These are phyloP conservation scores for Drosophila nr. fundita DNA, from an alignment of 2,888 invertebrate genomes.

Conservation along the genomic window DNA sequence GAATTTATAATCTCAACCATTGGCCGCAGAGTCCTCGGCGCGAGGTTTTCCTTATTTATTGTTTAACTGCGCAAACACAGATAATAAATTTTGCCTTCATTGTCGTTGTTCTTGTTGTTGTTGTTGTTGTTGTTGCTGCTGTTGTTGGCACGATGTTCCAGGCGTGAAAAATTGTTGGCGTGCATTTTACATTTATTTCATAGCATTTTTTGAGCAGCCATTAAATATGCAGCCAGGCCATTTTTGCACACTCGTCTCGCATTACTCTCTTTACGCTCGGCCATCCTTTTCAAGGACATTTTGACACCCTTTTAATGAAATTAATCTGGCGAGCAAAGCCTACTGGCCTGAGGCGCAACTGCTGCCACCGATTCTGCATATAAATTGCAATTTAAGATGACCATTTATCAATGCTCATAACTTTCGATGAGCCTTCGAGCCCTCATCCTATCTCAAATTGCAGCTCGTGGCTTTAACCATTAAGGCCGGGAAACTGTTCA, in stretches of 20 bases:
- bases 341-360: constrained; percentile 18
- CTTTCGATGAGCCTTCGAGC: constrained; percentile 40
- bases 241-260: constrained; percentile 39
- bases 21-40: constrained; percentile 15
- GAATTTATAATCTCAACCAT: constrained; percentile 55
- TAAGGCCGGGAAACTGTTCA: constrained; percentile 25
- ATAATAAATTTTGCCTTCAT: constrained; percentile 60
- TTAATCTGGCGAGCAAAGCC: constrained; percentile 56
- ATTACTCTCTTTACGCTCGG: constrained; percentile 12
- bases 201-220: constrained; percentile 25
- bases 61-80: constrained; percentile 66
- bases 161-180: constrained; percentile 64
- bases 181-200: constrained; percentile 59
- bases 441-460: neutral
- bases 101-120: constrained; percentile 17
- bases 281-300: constrained; percentile 59
- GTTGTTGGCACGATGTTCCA: constrained; percentile 43
- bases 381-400: constrained; percentile 64
- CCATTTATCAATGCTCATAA: constrained; percentile 62
- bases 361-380: constrained; percentile 59
- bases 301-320: constrained; percentile 69
- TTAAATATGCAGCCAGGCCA: constrained; percentile 53
- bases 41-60: constrained; percentile 52
- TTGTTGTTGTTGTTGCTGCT: constrained; percentile 21
- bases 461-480: constrained; percentile 45